A percentile compares a stretch with the other conserved stretches of the same genome.
These are phyloP conservation scores for Lerista edwardsae DNA, from an alignment of 2,797 vertebrate genomes.

Conservation along the genomic window DNA sequence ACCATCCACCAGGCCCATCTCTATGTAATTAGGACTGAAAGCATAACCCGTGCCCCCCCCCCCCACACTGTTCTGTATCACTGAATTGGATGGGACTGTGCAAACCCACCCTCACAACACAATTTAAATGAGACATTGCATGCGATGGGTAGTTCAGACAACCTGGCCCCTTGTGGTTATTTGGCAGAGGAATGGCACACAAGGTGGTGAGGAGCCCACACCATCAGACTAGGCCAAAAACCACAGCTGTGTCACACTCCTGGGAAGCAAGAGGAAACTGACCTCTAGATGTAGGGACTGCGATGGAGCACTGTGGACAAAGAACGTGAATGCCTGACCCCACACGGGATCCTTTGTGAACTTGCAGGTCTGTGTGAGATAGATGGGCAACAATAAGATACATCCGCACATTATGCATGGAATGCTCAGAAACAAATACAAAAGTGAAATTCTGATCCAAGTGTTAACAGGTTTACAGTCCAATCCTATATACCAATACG, in stretches of 20 bases:
- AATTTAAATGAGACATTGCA: too few species aligned
- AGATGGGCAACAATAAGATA: neutral
- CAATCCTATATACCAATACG: too few species aligned
- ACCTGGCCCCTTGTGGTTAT: too few species aligned
- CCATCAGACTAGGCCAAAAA: neutral
- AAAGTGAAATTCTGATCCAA: rapidly evolving
- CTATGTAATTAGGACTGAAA: too few species aligned
- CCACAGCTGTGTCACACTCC: neutral
- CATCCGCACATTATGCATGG: neutral
- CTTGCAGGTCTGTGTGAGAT: conserved; percentile 80
- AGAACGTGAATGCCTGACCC: conserved; percentile 94
- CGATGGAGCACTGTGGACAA: conserved; percentile 81
- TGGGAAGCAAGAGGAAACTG: conserved; percentile 19
- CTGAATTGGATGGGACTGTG: too few species aligned
- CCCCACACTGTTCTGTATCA: too few species aligned
- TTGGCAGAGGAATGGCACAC: too few species aligned
- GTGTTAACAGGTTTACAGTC: neutral
- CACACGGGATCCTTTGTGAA: conserved; percentile 88
- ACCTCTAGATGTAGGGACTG: conserved; percentile 89
- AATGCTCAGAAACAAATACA: neutral
- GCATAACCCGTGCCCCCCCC: too few species aligned
- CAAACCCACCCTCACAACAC: too few species aligned
- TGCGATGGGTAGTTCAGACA: too few species aligned
- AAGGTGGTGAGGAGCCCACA: too few species aligned
- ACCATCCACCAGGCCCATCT: too few species aligned